These are phyloP conservation scores for Pampus argenteus DNA, from an alignment of 2,797 vertebrate genomes.

Conservation along the genomic window DNA sequence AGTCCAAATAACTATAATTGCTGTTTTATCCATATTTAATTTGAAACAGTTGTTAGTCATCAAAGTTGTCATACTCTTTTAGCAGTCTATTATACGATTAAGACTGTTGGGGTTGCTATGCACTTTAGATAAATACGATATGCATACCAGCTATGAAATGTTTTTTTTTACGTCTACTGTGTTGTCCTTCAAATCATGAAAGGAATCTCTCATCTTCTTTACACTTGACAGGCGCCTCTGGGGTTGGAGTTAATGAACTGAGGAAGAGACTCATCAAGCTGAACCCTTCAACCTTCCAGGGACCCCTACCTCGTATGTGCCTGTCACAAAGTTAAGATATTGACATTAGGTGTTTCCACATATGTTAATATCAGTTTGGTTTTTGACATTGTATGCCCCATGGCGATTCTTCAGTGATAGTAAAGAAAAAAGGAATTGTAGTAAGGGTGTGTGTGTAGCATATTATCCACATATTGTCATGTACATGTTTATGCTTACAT, in stretches of 20 bases:
- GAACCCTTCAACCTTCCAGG: constrained; percentile 88
- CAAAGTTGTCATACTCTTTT: neutral
- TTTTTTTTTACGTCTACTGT: too few relatives aligned
- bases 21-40: neutral
- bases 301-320: constrained; percentile 90
- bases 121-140: too few relatives aligned
- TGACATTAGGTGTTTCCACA: neutral
- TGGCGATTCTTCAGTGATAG: too few relatives aligned
- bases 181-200: too few relatives aligned
- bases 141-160: neutral
- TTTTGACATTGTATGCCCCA: neutral
- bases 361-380: neutral
- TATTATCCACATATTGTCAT: too few relatives aligned
- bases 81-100: neutral
- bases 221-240: constrained; percentile 87
- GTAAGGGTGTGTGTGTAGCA: too few relatives aligned
- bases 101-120: neutral
- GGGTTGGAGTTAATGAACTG: constrained; percentile 93
- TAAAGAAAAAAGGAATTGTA: too few relatives aligned
- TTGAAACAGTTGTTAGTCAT: neutral
- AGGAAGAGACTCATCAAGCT: constrained; percentile 88
- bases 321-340: neutral
- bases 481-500: too few relatives aligned
- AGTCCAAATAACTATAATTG: neutral
- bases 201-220: neutral